These are phyloP conservation scores for Drosophila prosaltans DNA, from an alignment of 1,140 invertebrate species.

Conservation along the genomic window DNA sequence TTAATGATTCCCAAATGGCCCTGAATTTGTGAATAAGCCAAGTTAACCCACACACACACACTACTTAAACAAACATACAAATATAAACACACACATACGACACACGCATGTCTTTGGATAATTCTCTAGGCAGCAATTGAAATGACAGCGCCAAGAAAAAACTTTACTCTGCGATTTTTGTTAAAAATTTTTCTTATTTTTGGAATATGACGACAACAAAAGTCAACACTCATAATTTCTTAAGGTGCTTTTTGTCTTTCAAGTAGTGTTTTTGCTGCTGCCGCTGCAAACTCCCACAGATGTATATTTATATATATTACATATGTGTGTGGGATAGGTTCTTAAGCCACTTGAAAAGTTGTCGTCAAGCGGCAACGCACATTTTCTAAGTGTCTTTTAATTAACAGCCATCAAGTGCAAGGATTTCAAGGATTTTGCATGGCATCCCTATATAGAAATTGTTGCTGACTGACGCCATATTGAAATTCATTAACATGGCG, in stretches of 20 bases:
- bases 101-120: neutral
- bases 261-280: slow-evolving; percentile 31
- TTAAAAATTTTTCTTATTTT: slow-evolving; percentile 26
- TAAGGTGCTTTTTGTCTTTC: slow-evolving; percentile 26
- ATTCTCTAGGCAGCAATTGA: slow-evolving; percentile 51
- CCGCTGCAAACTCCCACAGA: slow-evolving; percentile 43
- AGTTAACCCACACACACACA: slow-evolving; percentile 27
- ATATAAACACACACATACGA: neutral
- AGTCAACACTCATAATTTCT: slow-evolving; percentile 43
- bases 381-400: slow-evolving; percentile 78
- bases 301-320: too few species aligned
- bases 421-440: slow-evolving; percentile 67
- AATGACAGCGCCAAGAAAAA: slow-evolving; percentile 45
- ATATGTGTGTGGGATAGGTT: slow-evolving; percentile 18
- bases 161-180: slow-evolving; percentile 27
- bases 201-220: slow-evolving; percentile 24
- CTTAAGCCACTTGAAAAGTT: slow-evolving; percentile 65
- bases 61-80: too few species aligned
- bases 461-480: slow-evolving; percentile 65
- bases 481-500: slow-evolving; percentile 79
- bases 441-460: slow-evolving; percentile 31
- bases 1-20: slow-evolving; percentile 22
- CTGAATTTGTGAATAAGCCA: slow-evolving; percentile 15
- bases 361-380: slow-evolving; percentile 47
- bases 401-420: slow-evolving; percentile 78